Percentiles rank a stretch among this genome's conserved stretches.
Evolutionary conservation across 2,888 invertebrate genomes (phyloP).

Genomic region (Nephrocerus scutellatus): DNA sequence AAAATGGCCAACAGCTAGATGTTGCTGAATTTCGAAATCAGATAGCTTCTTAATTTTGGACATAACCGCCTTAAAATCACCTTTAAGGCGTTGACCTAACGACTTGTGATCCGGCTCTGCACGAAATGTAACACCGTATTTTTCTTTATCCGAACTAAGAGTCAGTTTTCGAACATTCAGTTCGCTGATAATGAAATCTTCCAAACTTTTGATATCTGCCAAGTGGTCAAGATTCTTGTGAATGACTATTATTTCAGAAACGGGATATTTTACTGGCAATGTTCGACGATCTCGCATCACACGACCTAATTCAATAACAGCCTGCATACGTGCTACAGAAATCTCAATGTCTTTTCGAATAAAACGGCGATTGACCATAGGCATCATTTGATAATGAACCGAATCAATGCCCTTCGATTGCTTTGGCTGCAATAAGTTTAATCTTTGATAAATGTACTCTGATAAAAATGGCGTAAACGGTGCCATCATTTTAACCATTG

Average conservation of each 20-base stretch:
- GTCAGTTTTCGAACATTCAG: constrained; percentile 82
- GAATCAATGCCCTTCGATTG: constrained; percentile 58
- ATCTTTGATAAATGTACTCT: constrained; percentile 88
- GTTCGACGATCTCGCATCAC: constrained; percentile 89
- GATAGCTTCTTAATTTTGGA: constrained; percentile 70
- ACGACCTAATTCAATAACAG: constrained; percentile 88
- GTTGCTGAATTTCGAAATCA: constrained; percentile 71
- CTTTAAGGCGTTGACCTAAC: constrained; percentile 78
- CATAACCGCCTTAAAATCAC: constrained; percentile 81
- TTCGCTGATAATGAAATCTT: constrained; percentile 85
- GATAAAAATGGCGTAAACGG: constrained; percentile 96
- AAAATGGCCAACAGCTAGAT: constrained; percentile 63
- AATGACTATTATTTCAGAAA: constrained; percentile 92
- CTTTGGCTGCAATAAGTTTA: constrained; percentile 56
- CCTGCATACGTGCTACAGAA: constrained; percentile 88
- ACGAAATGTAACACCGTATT: constrained; percentile 81
- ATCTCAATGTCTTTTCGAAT: constrained; percentile 82
- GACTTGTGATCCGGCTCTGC: constrained; percentile 92
- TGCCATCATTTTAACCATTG: constrained; percentile 89
- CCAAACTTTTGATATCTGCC: constrained; percentile 67
- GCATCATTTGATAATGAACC: constrained; percentile 88
- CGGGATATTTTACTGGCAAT: constrained; percentile 91
- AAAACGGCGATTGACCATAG: constrained; percentile 60
- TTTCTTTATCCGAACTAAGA: constrained; percentile 80
- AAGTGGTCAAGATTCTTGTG: constrained; percentile 75